Evolutionary conservation across 92 coral and sea anemone genomes (phyloP), one percentile per base, ranked within the genome.

Genomic region (Paramuricea clavata): DNA sequence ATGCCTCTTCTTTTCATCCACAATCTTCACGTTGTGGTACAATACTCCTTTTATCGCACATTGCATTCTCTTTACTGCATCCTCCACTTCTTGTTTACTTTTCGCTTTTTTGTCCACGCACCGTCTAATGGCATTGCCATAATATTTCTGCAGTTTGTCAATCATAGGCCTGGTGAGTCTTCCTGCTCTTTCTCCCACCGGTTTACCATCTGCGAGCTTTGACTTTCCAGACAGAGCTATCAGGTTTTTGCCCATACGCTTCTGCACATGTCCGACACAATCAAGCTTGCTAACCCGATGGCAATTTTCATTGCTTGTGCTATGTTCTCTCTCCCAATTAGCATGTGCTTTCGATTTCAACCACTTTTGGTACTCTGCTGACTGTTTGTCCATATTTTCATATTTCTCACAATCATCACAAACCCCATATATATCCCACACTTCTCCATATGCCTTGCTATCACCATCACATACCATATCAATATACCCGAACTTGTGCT

Each of bases 381-480:
- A 43, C 43, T 75, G 74, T 47, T 85, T 85, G 61, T 85, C 89
- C 77, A 85, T 62, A 44, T 76, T 65, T 22, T 85, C 84, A 64
- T 74, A 76, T 49, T 75, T 85, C 21, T 85, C 42, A 27, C 88
- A 85, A 30, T 30, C 76, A 28, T 49, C 33, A 64, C 89, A 44
- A 47, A 85, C 61, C 0, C 83, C 64, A 44, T 85, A 85, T 17
- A 69, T 65, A 42, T 76, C 78, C 83, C 89, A 85, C 16, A 85
- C 83, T 16, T 59, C 32, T 3, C n/a, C 70, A 43, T 74, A 85
- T 21, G 83, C 83, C 3, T 85, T 85, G 28, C 83, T 74, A 33
- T 75, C 89, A 27, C 82, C 88, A 21, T 85, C 89, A 32, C 74
- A 74, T 25, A 85, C 83, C 83, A 60, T 85, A 81, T 74, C 83